Conservation (phyloP, 2,888 invertebrate genomes). For the Polyommatus icarus region DNA sequence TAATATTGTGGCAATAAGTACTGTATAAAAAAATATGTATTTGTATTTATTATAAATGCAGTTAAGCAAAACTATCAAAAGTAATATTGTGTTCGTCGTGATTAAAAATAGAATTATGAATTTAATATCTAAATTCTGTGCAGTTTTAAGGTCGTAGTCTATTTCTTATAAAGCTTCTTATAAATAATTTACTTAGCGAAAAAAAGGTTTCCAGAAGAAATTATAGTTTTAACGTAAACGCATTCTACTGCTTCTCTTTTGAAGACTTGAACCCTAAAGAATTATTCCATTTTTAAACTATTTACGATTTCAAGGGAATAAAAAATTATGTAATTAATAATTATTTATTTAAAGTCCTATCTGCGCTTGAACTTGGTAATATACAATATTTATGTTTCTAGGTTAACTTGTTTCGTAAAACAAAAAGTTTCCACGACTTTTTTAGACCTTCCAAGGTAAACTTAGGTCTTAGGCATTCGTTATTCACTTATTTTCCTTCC, state of each 20-base stretch:
- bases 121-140: too few species aligned
- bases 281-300: too few species aligned
- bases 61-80: neutral
- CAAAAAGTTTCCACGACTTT: neutral
- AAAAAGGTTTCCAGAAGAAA: too few species aligned
- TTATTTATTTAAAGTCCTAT: neutral
- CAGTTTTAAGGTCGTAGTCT: too few species aligned
- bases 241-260: too few species aligned
- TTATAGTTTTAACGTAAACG: too few species aligned
- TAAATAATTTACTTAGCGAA: too few species aligned
- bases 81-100: neutral
- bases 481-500: neutral
- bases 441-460: neutral
- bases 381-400: constrained; percentile 7
- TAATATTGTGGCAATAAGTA: neutral
- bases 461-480: neutral
- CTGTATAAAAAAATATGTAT: neutral
- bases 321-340: neutral
- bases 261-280: too few species aligned
- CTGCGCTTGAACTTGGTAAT: constrained; percentile 15
- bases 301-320: neutral
- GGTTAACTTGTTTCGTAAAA: constrained; percentile 8
- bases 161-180: too few species aligned
- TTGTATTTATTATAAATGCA: neutral
- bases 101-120: too few species aligned